These are phyloP conservation scores for Clarias batrachus DNA, from an alignment of 2,113 vertebrate species.

Conservation along the genomic window DNA sequence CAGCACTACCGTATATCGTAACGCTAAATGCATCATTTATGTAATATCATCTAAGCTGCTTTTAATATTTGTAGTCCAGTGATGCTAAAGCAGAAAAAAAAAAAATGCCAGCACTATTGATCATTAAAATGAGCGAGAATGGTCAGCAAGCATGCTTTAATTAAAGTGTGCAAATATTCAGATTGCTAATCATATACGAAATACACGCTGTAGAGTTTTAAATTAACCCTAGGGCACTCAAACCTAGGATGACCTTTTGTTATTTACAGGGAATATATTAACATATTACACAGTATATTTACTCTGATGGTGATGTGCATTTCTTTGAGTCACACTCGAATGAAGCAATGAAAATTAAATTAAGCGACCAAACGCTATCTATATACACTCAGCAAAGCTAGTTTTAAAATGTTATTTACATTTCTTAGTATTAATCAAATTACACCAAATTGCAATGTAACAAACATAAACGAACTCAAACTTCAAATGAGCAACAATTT, in stretches of 20 bases:
- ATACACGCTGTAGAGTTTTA: conserved; percentile 40
- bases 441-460: neutral
- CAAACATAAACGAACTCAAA: neutral
- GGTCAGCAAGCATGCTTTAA: conserved; percentile 44
- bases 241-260: conserved; percentile 31
- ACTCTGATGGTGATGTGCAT: conserved; percentile 17
- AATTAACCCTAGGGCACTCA: conserved; percentile 38
- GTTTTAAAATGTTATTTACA: conserved; percentile 15
- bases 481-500: neutral
- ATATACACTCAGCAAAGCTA: neutral
- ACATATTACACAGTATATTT: conserved; percentile 31
- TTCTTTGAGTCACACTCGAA: neutral
- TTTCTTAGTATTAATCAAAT: neutral
- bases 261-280: conserved; percentile 47
- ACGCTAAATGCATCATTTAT: conserved; percentile 52
- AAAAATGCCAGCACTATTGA: conserved; percentile 65
- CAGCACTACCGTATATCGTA: conserved; percentile 1
- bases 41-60: conserved; percentile 39
- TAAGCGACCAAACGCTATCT: conserved; percentile 1
- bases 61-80: conserved; percentile 55
- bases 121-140: conserved; percentile 53
- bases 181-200: conserved; percentile 41
- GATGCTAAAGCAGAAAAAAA: conserved; percentile 54
- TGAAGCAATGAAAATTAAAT: conserved; percentile 6
- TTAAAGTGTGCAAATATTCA: conserved; percentile 47